Percentiles rank a stretch among this genome's conserved stretches.
These are phyloP conservation scores for Agrochola litura DNA, from an alignment of 2,888 invertebrate genomes.

Conservation along the genomic window DNA sequence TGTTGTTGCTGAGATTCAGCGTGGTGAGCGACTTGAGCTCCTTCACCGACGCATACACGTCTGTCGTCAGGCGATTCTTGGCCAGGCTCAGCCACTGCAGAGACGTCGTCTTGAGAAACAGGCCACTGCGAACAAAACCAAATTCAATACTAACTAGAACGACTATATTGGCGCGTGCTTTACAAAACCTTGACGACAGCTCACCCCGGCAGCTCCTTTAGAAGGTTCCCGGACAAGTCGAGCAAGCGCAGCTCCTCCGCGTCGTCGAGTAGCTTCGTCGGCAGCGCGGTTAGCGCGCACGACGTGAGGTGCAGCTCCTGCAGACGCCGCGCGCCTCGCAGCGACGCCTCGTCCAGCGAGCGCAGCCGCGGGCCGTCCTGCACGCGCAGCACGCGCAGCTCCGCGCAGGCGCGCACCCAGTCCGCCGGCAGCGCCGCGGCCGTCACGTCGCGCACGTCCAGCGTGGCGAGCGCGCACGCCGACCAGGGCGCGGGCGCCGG, in stretches of 20 bases:
- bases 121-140: conserved; percentile 53
- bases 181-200: conserved; percentile 5
- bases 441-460: conserved; percentile 34
- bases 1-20: conserved; percentile 64
- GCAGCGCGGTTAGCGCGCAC: conserved; percentile 57
- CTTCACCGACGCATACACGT: conserved; percentile 46
- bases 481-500: conserved; percentile 51
- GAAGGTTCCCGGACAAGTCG: conserved; percentile 64
- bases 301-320: conserved; percentile 21
- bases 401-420: conserved; percentile 32
- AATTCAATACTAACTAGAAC: neutral
- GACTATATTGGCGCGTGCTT: neutral
- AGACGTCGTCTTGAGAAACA: conserved; percentile 54
- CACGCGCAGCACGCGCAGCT: conserved; percentile 22
- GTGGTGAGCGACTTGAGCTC: conserved; percentile 44
- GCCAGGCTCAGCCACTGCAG: conserved; percentile 63
- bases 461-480: conserved; percentile 36
- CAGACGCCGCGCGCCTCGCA: conserved; percentile 27
- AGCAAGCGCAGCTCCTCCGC: conserved; percentile 54
- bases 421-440: conserved; percentile 24
- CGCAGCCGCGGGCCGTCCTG: neutral
- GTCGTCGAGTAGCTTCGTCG: conserved; percentile 62
- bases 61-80: conserved; percentile 58
- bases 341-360: neutral
- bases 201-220: conserved; percentile 69